A percentile compares a stretch with the other conserved stretches of the same genome.
Evolutionary conservation across 23 tunicate species (phyloP).

Genomic region (Halocynthia aurantium): DNA sequence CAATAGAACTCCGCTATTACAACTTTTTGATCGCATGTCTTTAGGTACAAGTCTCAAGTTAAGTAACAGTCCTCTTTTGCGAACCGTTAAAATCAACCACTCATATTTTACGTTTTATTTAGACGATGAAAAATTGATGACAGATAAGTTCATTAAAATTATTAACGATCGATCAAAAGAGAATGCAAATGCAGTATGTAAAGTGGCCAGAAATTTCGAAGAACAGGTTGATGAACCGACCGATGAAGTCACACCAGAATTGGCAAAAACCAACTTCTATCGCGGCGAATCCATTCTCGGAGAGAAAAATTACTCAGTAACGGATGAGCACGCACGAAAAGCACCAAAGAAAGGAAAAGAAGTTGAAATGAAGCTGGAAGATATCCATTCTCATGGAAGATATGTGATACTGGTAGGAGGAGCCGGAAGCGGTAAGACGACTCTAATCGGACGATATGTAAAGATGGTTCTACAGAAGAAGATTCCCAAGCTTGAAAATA

Average conservation of each 20-base stretch:
- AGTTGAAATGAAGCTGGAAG: not conserved
- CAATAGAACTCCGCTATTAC: too few species aligned
- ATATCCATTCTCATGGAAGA: conserved; percentile 6
- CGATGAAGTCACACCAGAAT: not conserved
- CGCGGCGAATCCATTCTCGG: not conserved
- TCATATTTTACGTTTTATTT: too few species aligned
- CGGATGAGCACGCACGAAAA: not conserved
- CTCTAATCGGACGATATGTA: not conserved
- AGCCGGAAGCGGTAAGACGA: conserved; percentile 20
- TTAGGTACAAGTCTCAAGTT: too few species aligned
- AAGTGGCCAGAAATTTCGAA: too few species aligned
- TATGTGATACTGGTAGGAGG: conserved; percentile 15
- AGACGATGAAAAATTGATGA: too few species aligned
- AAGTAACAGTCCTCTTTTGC: too few species aligned
- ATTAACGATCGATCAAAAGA: too few species aligned
- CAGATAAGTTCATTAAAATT: too few species aligned
- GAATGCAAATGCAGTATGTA: too few species aligned
- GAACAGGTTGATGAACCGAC: not conserved
- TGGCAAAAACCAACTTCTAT: conserved; percentile 1
- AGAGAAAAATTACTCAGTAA: not conserved
- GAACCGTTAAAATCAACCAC: too few species aligned
- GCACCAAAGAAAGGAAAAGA: not conserved
- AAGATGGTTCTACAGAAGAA: not conserved
- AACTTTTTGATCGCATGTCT: too few species aligned
- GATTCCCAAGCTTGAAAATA: not conserved